Percentiles rank a stretch among this genome's conserved stretches.
Evolutionary conservation across 2,797 vertebrate species (phyloP).

Genomic region (Sebastes hubbsi): DNA sequence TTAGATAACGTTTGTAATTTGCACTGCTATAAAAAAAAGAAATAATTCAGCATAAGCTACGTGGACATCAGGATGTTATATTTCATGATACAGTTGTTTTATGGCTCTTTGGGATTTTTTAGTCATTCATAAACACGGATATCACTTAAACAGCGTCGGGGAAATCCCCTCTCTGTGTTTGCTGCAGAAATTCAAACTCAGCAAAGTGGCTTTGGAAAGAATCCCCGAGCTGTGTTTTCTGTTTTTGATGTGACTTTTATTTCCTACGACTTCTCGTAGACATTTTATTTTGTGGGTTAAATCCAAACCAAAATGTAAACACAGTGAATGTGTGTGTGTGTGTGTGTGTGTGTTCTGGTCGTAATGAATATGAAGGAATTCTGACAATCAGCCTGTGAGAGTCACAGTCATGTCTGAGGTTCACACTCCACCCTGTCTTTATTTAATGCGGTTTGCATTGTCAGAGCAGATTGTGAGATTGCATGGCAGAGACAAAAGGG

Average conservation of each 20-base stretch:
- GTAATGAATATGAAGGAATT: background rate
- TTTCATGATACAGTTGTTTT: background rate
- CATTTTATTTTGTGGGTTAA: background rate
- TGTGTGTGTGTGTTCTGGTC: background rate
- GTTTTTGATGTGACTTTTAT: conserved; percentile 8
- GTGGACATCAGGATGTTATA: background rate
- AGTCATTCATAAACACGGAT: background rate
- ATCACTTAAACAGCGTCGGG: background rate
- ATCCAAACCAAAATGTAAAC: conserved; percentile 16
- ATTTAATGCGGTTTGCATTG: conserved; percentile 42
- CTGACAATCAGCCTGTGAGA: conserved; percentile 17
- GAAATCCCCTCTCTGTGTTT: conserved; percentile 25
- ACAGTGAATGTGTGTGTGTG: background rate
- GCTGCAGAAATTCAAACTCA: background rate
- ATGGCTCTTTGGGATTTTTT: background rate
- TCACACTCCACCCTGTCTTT: conserved; percentile 23
- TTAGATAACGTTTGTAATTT: conserved; percentile 15
- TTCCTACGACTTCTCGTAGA: background rate
- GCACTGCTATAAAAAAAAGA: conserved; percentile 1
- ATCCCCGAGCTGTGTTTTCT: background rate
- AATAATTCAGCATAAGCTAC: background rate
- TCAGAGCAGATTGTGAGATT: conserved; percentile 35
- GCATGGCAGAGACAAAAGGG: conserved; percentile 11
- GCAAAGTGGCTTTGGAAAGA: conserved; percentile 18
- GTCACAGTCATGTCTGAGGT: conserved; percentile 32